Conservation (phyloP, 2,113 vertebrate species). For the Felis catus region F.catus_Fca126_mat1.0 CM031416.1:120064501-120065000, state of each 20-base stretch:
- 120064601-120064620: neutral
- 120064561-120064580: slow-evolving; percentile 7
- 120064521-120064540: neutral
- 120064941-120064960: neutral
- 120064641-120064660: neutral
- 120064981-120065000: neutral
- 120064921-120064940: neutral
- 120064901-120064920: neutral
- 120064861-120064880: neutral
- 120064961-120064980: neutral
- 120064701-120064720: neutral
- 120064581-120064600: neutral
- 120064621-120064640: neutral
- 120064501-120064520: neutral
- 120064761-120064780: neutral
- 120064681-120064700: neutral
- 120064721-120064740: neutral
- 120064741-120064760: neutral
- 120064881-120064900: neutral
- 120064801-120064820: neutral
- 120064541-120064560: neutral
- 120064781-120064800: neutral
- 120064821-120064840: neutral
- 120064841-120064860: neutral
- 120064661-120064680: neutral